Evolutionary conservation across 1,140 invertebrate species (phyloP).

Genomic region (Nebria ingens): DNA sequence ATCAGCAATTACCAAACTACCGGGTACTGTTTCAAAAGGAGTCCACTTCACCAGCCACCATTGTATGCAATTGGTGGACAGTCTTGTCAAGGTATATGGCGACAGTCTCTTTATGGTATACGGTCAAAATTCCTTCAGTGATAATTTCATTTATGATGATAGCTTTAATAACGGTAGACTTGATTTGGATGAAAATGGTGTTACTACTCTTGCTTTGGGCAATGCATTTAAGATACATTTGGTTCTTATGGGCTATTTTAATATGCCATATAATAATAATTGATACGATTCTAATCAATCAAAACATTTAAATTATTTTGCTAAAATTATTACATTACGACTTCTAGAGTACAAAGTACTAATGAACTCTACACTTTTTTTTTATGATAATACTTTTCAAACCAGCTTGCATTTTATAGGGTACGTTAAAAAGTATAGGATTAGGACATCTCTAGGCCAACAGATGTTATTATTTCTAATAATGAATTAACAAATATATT

Average conservation of each 20-base stretch:
- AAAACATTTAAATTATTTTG: background rate
- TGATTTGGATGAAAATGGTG: background rate
- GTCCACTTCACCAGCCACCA: constrained; percentile 30
- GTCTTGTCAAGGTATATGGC: constrained; percentile 15
- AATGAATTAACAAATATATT: too few species aligned
- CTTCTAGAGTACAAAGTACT: background rate
- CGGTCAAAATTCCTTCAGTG: background rate
- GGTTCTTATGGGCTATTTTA: constrained; percentile 4
- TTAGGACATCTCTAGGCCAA: too few species aligned
- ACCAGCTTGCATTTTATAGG: too few species aligned
- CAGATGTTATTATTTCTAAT: too few species aligned
- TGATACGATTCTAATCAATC: background rate
- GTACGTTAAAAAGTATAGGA: too few species aligned
- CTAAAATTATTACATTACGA: background rate
- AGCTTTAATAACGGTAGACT: background rate
- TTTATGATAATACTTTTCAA: background rate
- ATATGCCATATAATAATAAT: background rate
- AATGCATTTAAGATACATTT: background rate
- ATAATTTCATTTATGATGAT: background rate
- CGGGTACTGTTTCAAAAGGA: constrained; percentile 38
- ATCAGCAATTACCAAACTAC: constrained; percentile 42
- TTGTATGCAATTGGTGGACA: constrained; percentile 28
- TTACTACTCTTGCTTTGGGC: background rate
- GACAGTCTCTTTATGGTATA: background rate
- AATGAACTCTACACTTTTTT: background rate